A percentile compares a stretch with the other conserved stretches of the same genome.
Conservation (phyloP, 1,140 invertebrate genomes). For the Scaptomyza pallida region DNA sequence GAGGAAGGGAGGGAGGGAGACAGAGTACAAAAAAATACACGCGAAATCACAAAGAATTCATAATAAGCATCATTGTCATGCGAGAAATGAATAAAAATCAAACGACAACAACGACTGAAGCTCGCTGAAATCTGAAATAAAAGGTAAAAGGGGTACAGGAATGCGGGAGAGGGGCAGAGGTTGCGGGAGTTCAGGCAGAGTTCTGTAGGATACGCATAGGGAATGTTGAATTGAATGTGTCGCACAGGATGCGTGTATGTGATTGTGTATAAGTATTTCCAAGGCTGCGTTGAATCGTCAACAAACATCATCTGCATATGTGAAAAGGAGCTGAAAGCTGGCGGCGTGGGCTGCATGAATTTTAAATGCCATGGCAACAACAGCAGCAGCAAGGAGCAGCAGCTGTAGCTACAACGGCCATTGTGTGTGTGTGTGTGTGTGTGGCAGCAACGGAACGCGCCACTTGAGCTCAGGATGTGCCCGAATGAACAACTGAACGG, state of each 20-base stretch:
- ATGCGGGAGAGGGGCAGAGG: background rate
- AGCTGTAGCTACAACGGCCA: slow-evolving; percentile 31
- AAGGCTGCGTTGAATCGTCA: slow-evolving; percentile 34
- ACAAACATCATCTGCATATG: slow-evolving; percentile 68
- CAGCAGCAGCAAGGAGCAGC: slow-evolving; percentile 13
- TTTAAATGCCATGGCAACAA: slow-evolving; percentile 68
- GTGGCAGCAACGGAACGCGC: slow-evolving; percentile 60
- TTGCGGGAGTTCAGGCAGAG: background rate
- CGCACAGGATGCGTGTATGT: slow-evolving; percentile 67
- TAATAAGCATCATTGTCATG: slow-evolving; percentile 83
- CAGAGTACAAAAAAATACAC: slow-evolving; percentile 26
- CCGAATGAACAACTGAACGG: background rate
- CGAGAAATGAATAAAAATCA: slow-evolving; percentile 83
- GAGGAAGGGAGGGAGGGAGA: slow-evolving; percentile 14
- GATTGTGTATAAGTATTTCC: slow-evolving; percentile 31
- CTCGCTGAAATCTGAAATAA: slow-evolving; percentile 17
- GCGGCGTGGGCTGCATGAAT: slow-evolving; percentile 72
- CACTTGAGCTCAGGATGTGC: slow-evolving; percentile 70
- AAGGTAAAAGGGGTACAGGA: slow-evolving; percentile 69
- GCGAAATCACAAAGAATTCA: slow-evolving; percentile 81
- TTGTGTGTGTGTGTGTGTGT: slow-evolving; percentile 43
- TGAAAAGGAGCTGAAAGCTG: slow-evolving; percentile 45
- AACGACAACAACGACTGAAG: slow-evolving; percentile 56
- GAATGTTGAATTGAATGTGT: slow-evolving; percentile 72
- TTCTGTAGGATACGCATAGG: slow-evolving; percentile 37